phyloP scores from a whole-genome alignment of 2,888 invertebrate genomes.

The Drosophila infuscata region DNA sequence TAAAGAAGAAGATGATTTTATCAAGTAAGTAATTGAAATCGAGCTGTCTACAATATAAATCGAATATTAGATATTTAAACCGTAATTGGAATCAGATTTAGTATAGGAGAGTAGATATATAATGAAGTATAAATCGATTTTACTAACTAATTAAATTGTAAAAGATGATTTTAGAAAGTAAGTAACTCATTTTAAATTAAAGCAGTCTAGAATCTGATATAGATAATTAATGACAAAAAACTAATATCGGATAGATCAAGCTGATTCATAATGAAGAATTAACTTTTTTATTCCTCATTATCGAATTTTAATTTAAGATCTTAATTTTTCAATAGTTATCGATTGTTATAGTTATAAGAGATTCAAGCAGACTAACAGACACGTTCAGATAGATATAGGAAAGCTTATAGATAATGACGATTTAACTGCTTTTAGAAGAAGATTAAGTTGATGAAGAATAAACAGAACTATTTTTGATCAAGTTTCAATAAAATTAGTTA shows the following conservation, averaged over 20 bases:
- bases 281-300: no score
- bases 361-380: not conserved
- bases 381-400: not conserved
- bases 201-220: not conserved
- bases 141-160: not conserved
- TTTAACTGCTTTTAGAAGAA: accelerated
- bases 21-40: not conserved
- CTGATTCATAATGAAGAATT: no score
- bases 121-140: not conserved
- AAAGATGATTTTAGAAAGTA: not conserved
- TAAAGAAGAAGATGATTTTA: not conserved
- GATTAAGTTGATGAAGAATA: not conserved
- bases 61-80: not conserved
- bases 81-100: not conserved
- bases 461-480: accelerated
- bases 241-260: no score
- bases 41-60: not conserved
- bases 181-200: not conserved
- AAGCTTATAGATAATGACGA: not conserved
- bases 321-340: no score
- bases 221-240: no score
- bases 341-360: no score
- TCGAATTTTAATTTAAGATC: no score
- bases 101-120: not conserved
- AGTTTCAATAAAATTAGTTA: accelerated